These are phyloP conservation scores for Pimpla rufipes DNA, from an alignment of 2,888 invertebrate species.

Conservation along the genomic window DNA sequence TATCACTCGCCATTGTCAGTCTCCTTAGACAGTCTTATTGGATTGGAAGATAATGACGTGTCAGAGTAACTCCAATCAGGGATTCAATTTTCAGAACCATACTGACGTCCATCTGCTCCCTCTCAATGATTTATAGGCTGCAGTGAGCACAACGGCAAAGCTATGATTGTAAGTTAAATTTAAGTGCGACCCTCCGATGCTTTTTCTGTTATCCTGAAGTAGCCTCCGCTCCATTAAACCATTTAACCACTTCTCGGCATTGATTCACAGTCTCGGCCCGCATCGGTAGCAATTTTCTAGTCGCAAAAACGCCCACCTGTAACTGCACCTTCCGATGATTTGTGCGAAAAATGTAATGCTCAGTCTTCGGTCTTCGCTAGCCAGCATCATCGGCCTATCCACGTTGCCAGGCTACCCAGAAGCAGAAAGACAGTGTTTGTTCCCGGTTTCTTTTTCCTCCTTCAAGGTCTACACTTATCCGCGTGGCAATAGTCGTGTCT, in stretches of 20 bases:
- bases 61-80: background rate
- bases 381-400: too few species aligned
- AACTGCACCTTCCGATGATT: constrained; percentile 17
- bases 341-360: constrained; percentile 15
- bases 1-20: background rate
- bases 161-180: background rate
- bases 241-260: background rate
- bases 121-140: background rate
- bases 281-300: constrained; percentile 46
- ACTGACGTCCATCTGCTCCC: background rate
- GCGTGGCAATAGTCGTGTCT: constrained; percentile 26
- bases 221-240: background rate
- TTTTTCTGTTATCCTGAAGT: background rate
- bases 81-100: background rate
- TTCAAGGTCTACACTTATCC: constrained; percentile 33
- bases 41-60: background rate
- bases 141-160: background rate
- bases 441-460: constrained; percentile 14
- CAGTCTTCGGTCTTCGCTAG: constrained; percentile 37
- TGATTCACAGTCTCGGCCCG: constrained; percentile 10
- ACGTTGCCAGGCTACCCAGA: background rate
- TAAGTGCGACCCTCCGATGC: background rate
- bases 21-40: background rate
- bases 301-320: constrained; percentile 26
- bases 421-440: constrained; percentile 35